A percentile compares a stretch with the other conserved stretches of the same genome.
phyloP scores from a whole-genome alignment of 2,888 invertebrate species.

The Melangyna quadrimaculata region DNA sequence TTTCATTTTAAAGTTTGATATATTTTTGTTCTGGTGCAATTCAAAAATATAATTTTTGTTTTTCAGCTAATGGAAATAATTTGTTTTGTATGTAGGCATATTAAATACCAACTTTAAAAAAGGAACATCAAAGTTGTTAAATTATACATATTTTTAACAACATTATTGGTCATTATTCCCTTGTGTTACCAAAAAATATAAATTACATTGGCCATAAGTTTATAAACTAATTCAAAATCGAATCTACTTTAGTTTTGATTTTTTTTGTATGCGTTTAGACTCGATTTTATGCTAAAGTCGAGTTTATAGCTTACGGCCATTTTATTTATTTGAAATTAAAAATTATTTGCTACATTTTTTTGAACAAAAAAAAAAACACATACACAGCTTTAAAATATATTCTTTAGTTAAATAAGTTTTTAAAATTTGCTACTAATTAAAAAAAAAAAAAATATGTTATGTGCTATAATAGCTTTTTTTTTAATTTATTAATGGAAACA shows the following conservation, averaged over 20 bases:
- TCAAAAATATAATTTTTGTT: background rate
- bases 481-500: background rate
- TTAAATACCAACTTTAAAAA: constrained; percentile 44
- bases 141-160: constrained; percentile 11
- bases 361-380: background rate
- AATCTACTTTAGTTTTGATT: too few relatives aligned
- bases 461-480: background rate
- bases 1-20: constrained; percentile 25
- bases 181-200: background rate
- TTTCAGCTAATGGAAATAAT: background rate
- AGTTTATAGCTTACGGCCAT: too few relatives aligned
- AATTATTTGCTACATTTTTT: background rate
- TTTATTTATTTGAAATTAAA: background rate
- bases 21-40: constrained; percentile 14
- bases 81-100: too few relatives aligned
- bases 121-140: constrained; percentile 64
- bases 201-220: too few relatives aligned
- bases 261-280: too few relatives aligned
- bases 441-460: background rate
- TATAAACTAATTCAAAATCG: too few relatives aligned
- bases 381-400: background rate
- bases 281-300: too few relatives aligned
- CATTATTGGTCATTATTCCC: constrained; percentile 2
- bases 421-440: background rate
- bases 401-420: too few relatives aligned